phyloP scores from a whole-genome alignment of 1,140 invertebrate genomes.

The Rhysida immarginata region DNA sequence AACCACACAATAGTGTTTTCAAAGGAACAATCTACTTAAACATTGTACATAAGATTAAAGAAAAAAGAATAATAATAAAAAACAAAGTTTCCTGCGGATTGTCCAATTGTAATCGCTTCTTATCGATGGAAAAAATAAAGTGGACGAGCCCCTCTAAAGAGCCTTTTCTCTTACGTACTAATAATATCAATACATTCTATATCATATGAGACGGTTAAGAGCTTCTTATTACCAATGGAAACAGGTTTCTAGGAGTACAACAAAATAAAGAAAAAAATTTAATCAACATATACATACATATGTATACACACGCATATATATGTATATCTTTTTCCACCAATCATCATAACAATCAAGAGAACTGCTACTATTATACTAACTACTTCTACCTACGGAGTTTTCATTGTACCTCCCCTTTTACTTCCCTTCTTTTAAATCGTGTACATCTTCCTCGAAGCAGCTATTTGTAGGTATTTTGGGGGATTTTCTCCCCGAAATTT shows the following conservation, averaged over 20 bases:
- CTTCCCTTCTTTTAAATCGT: not conserved
- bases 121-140: not conserved
- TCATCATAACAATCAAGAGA: too few species aligned
- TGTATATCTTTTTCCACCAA: too few species aligned
- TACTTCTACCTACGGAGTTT: not conserved
- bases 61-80: not conserved
- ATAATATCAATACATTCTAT: not conserved
- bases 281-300: not conserved
- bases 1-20: not conserved
- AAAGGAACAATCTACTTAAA: too few species aligned
- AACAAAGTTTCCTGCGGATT: not conserved
- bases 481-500: too few species aligned
- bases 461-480: too few species aligned
- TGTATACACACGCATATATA: too few species aligned
- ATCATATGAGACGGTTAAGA: not conserved
- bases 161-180: not conserved
- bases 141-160: not conserved
- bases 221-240: not conserved
- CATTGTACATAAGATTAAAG: too few species aligned
- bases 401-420: not conserved
- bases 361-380: too few species aligned
- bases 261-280: not conserved
- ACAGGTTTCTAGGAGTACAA: not conserved
- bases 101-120: not conserved
- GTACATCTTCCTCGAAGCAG: not conserved